Conservation (phyloP, 2,113 vertebrate species). For the Mystacornis crossleyi region DNA sequence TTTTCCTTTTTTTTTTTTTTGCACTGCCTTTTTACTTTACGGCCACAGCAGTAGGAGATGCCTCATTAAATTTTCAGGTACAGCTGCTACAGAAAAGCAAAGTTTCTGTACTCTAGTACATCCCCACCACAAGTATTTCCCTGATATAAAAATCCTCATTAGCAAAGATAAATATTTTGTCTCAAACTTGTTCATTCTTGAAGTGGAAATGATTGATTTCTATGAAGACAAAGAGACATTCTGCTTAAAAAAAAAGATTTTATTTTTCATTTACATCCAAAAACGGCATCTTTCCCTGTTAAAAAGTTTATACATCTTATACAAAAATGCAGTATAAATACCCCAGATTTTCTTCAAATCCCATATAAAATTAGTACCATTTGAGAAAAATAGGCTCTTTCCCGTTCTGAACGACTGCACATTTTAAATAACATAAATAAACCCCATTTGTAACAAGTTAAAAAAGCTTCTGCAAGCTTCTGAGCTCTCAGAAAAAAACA, state of each 20-base stretch:
- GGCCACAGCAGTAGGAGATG: not conserved
- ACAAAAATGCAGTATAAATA: constrained; percentile 81
- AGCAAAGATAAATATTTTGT: not conserved
- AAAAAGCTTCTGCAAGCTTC: not conserved
- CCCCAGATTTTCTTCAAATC: constrained; percentile 63
- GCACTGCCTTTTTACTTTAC: not conserved
- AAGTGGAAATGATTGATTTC: not conserved
- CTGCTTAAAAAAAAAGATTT: constrained; percentile 70
- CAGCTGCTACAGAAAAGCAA: not conserved
- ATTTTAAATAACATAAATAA: constrained; percentile 79
- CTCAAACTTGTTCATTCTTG: not conserved
- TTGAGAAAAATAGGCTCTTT: constrained; percentile 75
- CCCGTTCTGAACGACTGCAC: constrained; percentile 29
- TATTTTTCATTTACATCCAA: constrained; percentile 76
- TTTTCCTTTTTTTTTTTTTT: not conserved
- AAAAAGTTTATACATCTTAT: constrained; percentile 78
- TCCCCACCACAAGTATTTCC: not conserved
- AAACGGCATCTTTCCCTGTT: constrained; percentile 62
- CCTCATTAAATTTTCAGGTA: not conserved
- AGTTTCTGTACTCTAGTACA: not conserved
- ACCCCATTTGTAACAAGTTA: constrained; percentile 34
- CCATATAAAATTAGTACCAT: constrained; percentile 78
- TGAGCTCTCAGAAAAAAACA: constrained; percentile 55
- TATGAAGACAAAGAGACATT: constrained; percentile 59
- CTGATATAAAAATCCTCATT: not conserved